Evolutionary conservation across 2,888 invertebrate species (phyloP), one percentile per base, ranked within the genome.

Genomic region (Cryptus armator): DNA sequence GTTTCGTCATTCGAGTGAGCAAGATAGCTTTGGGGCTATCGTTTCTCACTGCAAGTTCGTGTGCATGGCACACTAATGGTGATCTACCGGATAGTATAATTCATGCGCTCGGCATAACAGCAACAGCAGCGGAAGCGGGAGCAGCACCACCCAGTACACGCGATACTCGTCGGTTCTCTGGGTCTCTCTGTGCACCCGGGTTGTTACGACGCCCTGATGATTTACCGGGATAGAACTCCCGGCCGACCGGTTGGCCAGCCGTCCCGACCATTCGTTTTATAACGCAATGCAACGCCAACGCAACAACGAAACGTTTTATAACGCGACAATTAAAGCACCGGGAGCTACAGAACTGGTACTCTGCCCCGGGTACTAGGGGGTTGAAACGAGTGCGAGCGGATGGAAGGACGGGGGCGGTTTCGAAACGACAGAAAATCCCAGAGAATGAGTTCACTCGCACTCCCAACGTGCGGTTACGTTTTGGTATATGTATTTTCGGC

Each of bases 51-150:
- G 67, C 48, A 53, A 53, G 71, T 37, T 80, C 59, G 70, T 66
- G 75, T 79, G 82, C 78, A 82, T 80, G 64, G 71, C 68, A 66
- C 74, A 86, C 87, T 90, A 91, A 91, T 90, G 87, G 89, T 85
- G 88, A 89, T 90, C 89, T 86, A 88, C 83, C 86, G 88, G 88
- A 90, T 89, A 88, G 88, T 89, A 91, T 91, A 91, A 91, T 89
- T 91, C 88, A 89, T 90, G 88, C 78, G 87, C 88, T 88, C 88
- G 53, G 77, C 70, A 72, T n/a, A 68, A 70, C 46, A 59, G 48
- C 46, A 72, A 19, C 74, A 62, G 56, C 75, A 24, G 24, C 24
- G 24, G 24, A 24, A 24, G 24, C 24, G 24, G 24, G 24, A 24
- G 24, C 2, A 53, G 72, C 77, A 81, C 74, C 48, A 77, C 74